phyloP scores from a whole-genome alignment of 1,140 invertebrate species.

The Luehdorfia chinensis region DNA sequence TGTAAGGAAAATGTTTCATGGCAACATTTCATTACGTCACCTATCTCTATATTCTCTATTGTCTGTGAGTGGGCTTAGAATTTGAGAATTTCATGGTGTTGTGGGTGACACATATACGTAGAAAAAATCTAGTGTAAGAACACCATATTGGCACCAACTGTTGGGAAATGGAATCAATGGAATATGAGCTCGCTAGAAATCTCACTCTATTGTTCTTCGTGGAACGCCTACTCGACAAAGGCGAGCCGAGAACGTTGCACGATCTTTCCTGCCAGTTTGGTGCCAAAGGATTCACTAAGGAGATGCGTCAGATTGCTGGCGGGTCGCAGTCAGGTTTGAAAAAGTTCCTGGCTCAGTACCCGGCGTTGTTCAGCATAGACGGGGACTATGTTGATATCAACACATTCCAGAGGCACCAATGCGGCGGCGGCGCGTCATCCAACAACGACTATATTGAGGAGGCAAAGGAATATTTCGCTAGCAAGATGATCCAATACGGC shows the following conservation, averaged over 20 bases:
- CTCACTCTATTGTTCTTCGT: slow-evolving; percentile 97
- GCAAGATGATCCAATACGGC: slow-evolving; percentile 93
- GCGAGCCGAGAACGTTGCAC: slow-evolving; percentile 94
- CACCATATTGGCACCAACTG: slow-evolving; percentile 72
- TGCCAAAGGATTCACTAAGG: slow-evolving; percentile 96
- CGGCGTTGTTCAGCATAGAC: slow-evolving; percentile 92
- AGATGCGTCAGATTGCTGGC: slow-evolving; percentile 96
- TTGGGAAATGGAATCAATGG: slow-evolving; percentile 90
- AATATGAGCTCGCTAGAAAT: slow-evolving; percentile 95
- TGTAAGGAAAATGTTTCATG: too few relatives aligned
- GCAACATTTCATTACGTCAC: slow-evolving; percentile 37
- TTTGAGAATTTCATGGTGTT: slow-evolving; percentile 75
- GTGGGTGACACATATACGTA: slow-evolving; percentile 76
- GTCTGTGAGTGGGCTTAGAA: slow-evolving; percentile 58
- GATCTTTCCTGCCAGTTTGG: slow-evolving; percentile 98
- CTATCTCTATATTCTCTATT: slow-evolving; percentile 52
- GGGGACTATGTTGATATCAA: slow-evolving; percentile 95
- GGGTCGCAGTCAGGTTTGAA: slow-evolving; percentile 95
- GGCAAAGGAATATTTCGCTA: slow-evolving; percentile 96
- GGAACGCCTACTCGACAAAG: slow-evolving; percentile 95
- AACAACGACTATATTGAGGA: slow-evolving; percentile 93
- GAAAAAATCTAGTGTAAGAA: slow-evolving; percentile 73
- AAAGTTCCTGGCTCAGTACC: slow-evolving; percentile 94
- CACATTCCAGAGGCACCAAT: slow-evolving; percentile 80
- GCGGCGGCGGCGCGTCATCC: slow-evolving; percentile 73